Base-by-base conservation (phyloP, 2,888 invertebrate genomes). In the Opisthograptis luteolata region DNA sequence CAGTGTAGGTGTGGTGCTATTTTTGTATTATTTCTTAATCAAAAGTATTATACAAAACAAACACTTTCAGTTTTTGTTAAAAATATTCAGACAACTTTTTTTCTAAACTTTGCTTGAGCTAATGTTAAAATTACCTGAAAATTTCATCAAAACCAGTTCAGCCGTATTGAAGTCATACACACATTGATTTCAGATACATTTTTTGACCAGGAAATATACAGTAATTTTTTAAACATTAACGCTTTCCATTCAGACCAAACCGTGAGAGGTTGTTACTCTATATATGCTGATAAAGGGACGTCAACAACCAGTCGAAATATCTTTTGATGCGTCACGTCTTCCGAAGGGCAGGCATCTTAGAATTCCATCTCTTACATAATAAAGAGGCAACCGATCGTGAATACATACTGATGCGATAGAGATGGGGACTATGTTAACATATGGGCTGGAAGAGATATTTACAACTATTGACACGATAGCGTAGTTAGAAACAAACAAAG, bases 281-380 rank as follows among this genome's bases (percentile, higher is more conserved):
- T 3, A 22, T 22, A 22, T n/a, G 6, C 20, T 20, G 34, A 34
- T 34, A 34, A 12, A 6, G 6, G 5, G 22, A n/a, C 24, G 7
- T 25, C 25, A 1, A n/a, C 15, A 9, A 15, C 10, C 19, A n/a
- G 9, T 13, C n/a, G 3, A 9, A 20, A 40, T 30, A 20, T 19
- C 30, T 20, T 39, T 40, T 40, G 40, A 40, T 13, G 30, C 13
- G 30, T 30, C 30, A 30, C 28, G 30, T 40, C 27, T 13, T 5
- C n/a, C 13, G 5, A 13, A 9, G 4, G n/a, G 6, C 22, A 25
- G 20, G 20, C 28, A 13, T 40, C n/a, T 20, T 40, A 27, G 25
- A 37, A 13, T 10, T 22, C 14, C 14, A n/a, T 13, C 35, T 15
- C 37, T 14, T 27, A 37, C 37, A 27, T 37, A 37, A 20, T 40